Evolutionary conservation across 92 coral and sea anemone species (phyloP), one percentile per base, ranked within the genome.

Genomic region (Zoanthus solanderi): DNA sequence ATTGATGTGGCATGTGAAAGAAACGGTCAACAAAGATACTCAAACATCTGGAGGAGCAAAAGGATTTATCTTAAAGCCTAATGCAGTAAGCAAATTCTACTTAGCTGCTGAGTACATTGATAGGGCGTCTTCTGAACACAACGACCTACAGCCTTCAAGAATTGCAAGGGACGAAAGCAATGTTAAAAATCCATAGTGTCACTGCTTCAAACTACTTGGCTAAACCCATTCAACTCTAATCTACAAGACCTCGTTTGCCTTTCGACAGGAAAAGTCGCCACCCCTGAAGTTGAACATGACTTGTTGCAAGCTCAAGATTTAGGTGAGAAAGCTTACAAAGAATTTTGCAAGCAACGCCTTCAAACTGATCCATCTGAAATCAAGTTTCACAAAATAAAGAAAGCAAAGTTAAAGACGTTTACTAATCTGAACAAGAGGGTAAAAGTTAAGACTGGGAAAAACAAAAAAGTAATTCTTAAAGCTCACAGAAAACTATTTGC

Each of bases 401-500:
- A 90, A 61, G 53, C 23, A 23, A 23, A 23, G 23, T 23, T 23
- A 23, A 23, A 23, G 23, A 23, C 23, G 23, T 23, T 23, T 75
- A 63, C 78, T 88, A 80, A 77, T 5, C 75, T 84, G 9, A 71
- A 58, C 71, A 92, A 60, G 72, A 87, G 83, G 78, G 79, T 60
- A 76, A 42, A 78, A 34, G 89, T 92, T 37, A 63, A 79, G 23
- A 71, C 65, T n/a, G 58, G 17, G 69, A 86, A 65, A 29, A 56
- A 78, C 0, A 84, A 78, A 53, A 77, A 72, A 48, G 61, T 79
- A 4, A 75, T 89, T 17, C 73, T 89, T n/a, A 54, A 67, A 68
- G 92, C 89, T 17, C 87, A 90, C 56, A 18, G 95, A 82, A 65
- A 63, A n/a, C 37, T 91, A 0, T 92, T 87, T 58, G 88, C 61